Percentiles rank a stretch among this genome's conserved stretches.
These are phyloP conservation scores for Archaeoteleia sp. DNA, from an alignment of 2,888 invertebrate genomes.

Conservation along the genomic window DNA sequence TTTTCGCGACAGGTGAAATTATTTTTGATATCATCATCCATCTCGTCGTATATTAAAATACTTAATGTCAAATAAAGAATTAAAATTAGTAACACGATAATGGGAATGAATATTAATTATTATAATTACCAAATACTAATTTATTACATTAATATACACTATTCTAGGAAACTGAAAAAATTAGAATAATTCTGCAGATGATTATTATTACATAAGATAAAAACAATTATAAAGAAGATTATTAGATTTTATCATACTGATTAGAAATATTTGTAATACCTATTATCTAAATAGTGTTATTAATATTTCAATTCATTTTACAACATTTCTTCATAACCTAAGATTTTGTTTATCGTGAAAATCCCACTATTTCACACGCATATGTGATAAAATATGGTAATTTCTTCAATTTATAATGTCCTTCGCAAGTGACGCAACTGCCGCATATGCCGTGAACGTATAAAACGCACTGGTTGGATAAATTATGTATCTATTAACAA, in stretches of 20 bases:
- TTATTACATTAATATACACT: no score
- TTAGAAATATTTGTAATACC: no score
- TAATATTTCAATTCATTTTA: neutral
- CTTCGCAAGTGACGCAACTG: conserved; percentile 39
- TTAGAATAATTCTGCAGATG: no score
- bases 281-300: no score
- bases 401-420: conserved; percentile 37
- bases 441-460: conserved; percentile 18
- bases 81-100: conserved; percentile 9
- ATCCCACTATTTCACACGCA: conserved; percentile 10
- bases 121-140: no score
- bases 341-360: conserved; percentile 18
- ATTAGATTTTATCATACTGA: no score
- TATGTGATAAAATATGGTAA: conserved; percentile 25
- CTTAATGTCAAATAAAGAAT: conserved; percentile 25
- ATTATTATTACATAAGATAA: no score
- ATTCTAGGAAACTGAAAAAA: no score
- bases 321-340: neutral
- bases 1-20: conserved; percentile 40
- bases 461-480: conserved; percentile 21
- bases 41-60: conserved; percentile 32
- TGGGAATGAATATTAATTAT: neutral
- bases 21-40: conserved; percentile 42
- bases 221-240: no score
- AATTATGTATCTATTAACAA: conserved; percentile 23